These are phyloP conservation scores for Cynoglossus semilaevis DNA, from an alignment of 2,113 vertebrate species.

Conservation along the genomic window DNA sequence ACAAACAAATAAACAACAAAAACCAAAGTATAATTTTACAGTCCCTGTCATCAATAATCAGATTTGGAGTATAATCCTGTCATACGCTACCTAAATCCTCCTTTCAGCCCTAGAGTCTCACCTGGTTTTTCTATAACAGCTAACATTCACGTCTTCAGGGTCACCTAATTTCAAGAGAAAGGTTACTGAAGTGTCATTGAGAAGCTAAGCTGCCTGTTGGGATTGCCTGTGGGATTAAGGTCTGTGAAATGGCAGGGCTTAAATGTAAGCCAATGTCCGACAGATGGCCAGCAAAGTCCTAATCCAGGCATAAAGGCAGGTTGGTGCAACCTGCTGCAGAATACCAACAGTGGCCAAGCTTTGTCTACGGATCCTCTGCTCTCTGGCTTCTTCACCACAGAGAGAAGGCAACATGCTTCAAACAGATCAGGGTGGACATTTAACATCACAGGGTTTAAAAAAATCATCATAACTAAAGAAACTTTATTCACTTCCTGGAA, in stretches of 20 bases:
- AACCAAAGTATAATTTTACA: too few relatives aligned
- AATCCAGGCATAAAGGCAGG: conserved; percentile 68
- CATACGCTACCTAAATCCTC: conserved; percentile 31
- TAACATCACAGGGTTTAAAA: too few relatives aligned
- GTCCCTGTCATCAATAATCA: too few relatives aligned
- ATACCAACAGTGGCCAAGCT: conserved; percentile 66
- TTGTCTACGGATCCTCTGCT: conserved; percentile 39
- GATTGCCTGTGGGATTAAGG: conserved; percentile 37
- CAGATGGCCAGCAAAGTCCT: conserved; percentile 75
- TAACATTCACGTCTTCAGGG: conserved; percentile 26
- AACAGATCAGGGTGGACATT: too few relatives aligned
- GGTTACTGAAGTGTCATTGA: conserved; percentile 63
- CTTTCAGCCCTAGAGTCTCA: conserved; percentile 24
- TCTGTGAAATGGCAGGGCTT: conserved; percentile 70
- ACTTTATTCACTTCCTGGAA: too few relatives aligned
- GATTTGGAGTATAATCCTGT: too few relatives aligned
- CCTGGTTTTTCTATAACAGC: conserved; percentile 33
- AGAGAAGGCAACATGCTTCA: too few relatives aligned
- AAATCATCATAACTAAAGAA: too few relatives aligned
- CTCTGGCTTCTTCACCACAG: background rate
- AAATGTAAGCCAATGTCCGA: conserved; percentile 66
- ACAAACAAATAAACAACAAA: too few relatives aligned
- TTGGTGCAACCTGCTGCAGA: conserved; percentile 68
- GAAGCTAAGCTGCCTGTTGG: conserved; percentile 53
- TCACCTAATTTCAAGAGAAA: conserved; percentile 47